Evolutionary conservation across 2,888 invertebrate species (phyloP).

Genomic region (Euplexia lucipara): DNA sequence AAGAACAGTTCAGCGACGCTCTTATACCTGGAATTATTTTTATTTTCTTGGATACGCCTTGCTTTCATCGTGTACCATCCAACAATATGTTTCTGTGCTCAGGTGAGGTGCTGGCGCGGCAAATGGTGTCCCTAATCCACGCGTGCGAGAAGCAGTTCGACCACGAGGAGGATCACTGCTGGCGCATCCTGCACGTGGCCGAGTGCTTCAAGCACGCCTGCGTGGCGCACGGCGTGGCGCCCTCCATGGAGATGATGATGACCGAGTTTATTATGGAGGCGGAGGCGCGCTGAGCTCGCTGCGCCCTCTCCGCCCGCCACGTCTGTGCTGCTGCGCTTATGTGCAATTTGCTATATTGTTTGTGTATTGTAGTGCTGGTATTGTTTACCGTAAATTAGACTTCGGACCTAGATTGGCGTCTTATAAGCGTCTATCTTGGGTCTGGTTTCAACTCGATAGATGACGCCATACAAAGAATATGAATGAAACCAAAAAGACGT

Average conservation of each 20-base stretch:
- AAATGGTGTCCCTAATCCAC: slow-evolving; percentile 81
- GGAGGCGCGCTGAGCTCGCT: slow-evolving; percentile 59
- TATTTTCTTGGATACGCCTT: background rate
- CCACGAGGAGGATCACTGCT: slow-evolving; percentile 79
- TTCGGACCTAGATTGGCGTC: background rate
- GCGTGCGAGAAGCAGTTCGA: slow-evolving; percentile 78
- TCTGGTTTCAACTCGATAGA: background rate
- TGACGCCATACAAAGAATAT: background rate
- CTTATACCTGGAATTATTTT: background rate
- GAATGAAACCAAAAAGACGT: background rate
- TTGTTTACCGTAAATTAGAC: background rate
- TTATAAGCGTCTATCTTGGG: too few relatives aligned
- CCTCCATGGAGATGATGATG: slow-evolving; percentile 82
- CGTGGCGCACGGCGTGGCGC: slow-evolving; percentile 75
- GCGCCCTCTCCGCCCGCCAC: background rate
- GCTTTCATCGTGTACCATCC: background rate
- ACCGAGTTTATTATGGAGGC: slow-evolving; percentile 84
- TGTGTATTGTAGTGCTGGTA: too few relatives aligned
- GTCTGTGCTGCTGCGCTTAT: background rate
- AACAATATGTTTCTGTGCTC: slow-evolving; percentile 14
- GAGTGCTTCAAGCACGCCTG: slow-evolving; percentile 83
- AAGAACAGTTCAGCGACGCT: background rate
- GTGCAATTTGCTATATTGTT: background rate
- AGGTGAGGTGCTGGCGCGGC: slow-evolving; percentile 77
- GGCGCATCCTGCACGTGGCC: slow-evolving; percentile 82